Evolutionary conservation across 2,888 invertebrate species (phyloP).

Genomic region (Phymatocera aterrima): DNA sequence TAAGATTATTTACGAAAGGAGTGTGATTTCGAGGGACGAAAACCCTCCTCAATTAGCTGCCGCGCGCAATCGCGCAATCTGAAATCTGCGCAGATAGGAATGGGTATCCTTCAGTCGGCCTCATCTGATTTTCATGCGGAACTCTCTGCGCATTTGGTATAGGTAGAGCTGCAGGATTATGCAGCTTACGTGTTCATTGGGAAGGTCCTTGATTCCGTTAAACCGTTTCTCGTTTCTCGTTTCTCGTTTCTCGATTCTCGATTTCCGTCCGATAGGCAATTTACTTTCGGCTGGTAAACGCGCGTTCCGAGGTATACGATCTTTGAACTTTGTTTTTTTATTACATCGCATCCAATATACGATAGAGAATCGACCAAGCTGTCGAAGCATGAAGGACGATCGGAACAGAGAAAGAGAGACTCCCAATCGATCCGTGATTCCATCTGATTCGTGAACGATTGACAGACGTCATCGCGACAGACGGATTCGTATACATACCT

Average conservation of each 20-base stretch:
- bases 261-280: conserved; percentile 44
- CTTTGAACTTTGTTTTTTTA: conserved; percentile 57
- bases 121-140: neutral
- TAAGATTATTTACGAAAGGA: neutral
- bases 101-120: neutral
- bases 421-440: conserved; percentile 24
- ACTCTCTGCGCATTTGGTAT: neutral
- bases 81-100: conserved; percentile 20
- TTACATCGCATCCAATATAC: conserved; percentile 62
- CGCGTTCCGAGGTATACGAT: neutral
- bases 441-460: conserved; percentile 9
- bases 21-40: neutral
- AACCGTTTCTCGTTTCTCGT: neutral
- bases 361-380: conserved; percentile 18
- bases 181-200: neutral
- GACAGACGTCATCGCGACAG: conserved; percentile 13
- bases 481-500: no score
- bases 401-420: conserved; percentile 3
- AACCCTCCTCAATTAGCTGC: neutral
- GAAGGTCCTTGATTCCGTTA: neutral
- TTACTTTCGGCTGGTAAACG: conserved; percentile 27
- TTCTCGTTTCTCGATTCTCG: conserved; percentile 20
- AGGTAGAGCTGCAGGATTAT: neutral
- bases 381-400: no score
- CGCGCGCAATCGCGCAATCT: neutral